Evolutionary conservation across 2,888 invertebrate species (phyloP), one percentile per base, ranked within the genome.

Genomic region (Toxonevra muliebris): DNA sequence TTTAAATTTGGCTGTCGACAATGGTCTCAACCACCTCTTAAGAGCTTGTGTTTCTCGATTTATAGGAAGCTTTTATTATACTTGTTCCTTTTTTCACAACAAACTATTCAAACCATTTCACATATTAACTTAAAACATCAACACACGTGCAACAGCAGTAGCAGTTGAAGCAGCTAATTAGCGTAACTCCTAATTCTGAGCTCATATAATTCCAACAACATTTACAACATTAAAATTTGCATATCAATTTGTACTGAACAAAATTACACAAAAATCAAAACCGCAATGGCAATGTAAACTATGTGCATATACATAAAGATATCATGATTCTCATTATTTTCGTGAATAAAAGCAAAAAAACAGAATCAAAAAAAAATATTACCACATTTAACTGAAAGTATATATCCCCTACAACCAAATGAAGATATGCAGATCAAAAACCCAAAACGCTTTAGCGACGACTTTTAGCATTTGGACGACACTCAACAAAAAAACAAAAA

Each of bases 401-500:
- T 4, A 30, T 30, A 30, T 30, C 30, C 30, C 30, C 2, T 7
- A 30, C 30, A 30, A 71, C 76, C 80, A 82, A 82, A 82, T 82
- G 80, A 82, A 82, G 82, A 82, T 82, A 82, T 80, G 81, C 79
- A 82, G 81, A 82, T 82, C 78, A 57, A 40, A 30, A 30, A 30
- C 30, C 30, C 30, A 7, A 30, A 30, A 30, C 30, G 30, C 30
- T 30, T 30, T 30, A 7, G 41, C 40, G 11, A 19, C 48, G n/a
- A 53, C 11, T 53, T n/a, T n/a, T 19, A 19, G 19, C 53, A 12
- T 12, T 12, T 48, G 4, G 2, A 15, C 2, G 3, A 15, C 13
- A 17, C 19, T 11, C n/a, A 2, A 19, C 2, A 15, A 13, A 15
- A 3, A 12, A 53, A 1, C 15, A 53, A 53, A 5, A 5, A 53